A percentile compares a stretch with the other conserved stretches of the same genome.
Conservation (phyloP, 1,140 invertebrate genomes). For the Laupala kohalensis region DNA sequence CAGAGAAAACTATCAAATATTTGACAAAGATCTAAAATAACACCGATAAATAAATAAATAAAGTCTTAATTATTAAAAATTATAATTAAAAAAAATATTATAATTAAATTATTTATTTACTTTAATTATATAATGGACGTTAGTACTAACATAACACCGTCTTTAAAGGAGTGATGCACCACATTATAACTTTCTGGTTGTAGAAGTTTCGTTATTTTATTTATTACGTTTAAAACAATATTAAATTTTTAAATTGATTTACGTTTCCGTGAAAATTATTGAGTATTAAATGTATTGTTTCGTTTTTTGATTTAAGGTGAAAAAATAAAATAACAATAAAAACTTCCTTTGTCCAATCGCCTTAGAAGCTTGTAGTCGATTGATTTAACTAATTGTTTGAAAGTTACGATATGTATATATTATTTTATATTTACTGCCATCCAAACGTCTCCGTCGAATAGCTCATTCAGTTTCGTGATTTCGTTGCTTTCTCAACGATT, state of each 20-base stretch:
- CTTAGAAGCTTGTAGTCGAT: not conserved
- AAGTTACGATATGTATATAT: not conserved
- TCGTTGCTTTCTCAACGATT: too few relatives aligned
- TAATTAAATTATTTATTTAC: not conserved
- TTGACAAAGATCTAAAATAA: too few relatives aligned
- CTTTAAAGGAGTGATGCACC: too few relatives aligned
- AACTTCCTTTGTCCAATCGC: not conserved
- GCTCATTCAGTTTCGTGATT: too few relatives aligned
- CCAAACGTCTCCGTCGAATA: too few relatives aligned
- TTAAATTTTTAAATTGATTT: not conserved
- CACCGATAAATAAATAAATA: not conserved
- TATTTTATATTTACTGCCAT: not conserved
- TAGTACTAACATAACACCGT: not conserved
- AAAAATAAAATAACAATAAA: not conserved
- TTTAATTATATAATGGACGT: not conserved
- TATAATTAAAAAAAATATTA: not conserved
- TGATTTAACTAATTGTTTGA: not conserved
- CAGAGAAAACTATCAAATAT: too few relatives aligned
- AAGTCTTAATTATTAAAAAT: not conserved
- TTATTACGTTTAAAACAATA: not conserved
- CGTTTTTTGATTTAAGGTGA: not conserved
- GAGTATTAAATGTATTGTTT: not conserved
- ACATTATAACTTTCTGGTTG: too few relatives aligned
- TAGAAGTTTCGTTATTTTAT: not conserved
- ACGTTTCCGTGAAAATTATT: not conserved